Conservation (phyloP, 2,797 vertebrate species). For the Eulemur albifrons region DNA sequence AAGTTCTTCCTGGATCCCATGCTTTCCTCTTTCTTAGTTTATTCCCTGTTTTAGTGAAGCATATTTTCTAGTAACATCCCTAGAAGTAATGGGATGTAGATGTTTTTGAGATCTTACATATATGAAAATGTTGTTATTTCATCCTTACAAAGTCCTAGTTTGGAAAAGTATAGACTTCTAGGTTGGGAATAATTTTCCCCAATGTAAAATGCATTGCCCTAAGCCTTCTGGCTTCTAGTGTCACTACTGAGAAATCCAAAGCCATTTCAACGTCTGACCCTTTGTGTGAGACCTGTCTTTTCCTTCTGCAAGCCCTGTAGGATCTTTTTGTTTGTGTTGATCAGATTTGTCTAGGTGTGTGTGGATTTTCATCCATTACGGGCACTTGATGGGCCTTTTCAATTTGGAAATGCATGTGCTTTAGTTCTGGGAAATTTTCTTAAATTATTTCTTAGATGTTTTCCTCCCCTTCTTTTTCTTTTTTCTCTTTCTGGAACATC, state of each 20-base stretch:
- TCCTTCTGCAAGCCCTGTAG: not conserved
- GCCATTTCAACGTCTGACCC: not conserved
- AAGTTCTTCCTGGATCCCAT: not conserved
- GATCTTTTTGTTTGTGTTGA: not conserved
- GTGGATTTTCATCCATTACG: not conserved
- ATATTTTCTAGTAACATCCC: not conserved
- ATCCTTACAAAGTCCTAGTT: not conserved
- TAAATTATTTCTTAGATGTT: not conserved
- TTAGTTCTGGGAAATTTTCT: not conserved
- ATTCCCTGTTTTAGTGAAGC: not conserved
- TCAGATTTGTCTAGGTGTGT: not conserved
- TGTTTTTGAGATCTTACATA: not conserved
- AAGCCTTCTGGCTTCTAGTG: not conserved
- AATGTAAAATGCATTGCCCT: not conserved
- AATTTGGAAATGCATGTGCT: not conserved
- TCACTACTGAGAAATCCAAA: not conserved
- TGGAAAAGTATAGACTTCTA: not conserved
- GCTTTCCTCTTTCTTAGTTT: not conserved
- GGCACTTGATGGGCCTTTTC: not conserved
- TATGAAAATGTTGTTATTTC: not conserved
- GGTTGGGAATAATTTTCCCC: not conserved
- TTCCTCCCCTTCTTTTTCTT: not conserved
- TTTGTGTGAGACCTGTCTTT: not conserved
- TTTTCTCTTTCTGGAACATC: not conserved
- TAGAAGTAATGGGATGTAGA: not conserved